Evolutionary conservation across 2,113 vertebrate species (phyloP).

Genomic region (Oreotrochilus melanogaster): DNA sequence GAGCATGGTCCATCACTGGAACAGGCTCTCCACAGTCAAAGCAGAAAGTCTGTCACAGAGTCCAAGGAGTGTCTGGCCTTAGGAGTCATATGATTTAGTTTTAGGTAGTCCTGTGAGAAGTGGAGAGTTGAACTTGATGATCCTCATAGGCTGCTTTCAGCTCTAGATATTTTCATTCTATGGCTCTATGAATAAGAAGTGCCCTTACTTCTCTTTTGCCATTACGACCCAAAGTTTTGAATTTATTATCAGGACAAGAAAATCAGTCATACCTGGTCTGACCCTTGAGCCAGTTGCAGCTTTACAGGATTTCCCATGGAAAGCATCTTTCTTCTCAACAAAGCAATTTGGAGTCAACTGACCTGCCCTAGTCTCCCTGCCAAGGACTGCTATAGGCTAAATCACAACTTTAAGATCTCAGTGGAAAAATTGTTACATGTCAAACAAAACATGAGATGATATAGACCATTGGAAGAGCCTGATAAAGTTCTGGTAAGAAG

Average conservation of each 20-base stretch:
- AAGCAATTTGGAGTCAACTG: neutral
- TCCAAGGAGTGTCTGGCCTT: neutral
- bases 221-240: neutral
- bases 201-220: neutral
- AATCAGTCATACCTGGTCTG: neutral
- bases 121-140: neutral
- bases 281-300: neutral
- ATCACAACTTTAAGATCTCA: neutral
- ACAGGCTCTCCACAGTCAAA: neutral
- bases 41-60: neutral
- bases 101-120: rapidly evolving
- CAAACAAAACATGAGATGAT: neutral
- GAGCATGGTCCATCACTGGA: neutral
- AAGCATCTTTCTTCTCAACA: neutral
- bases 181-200: neutral
- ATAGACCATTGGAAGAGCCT: neutral
- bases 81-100: neutral
- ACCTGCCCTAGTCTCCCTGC: neutral
- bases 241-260: neutral
- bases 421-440: neutral
- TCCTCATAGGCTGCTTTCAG: neutral
- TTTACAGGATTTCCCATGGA: neutral
- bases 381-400: neutral
- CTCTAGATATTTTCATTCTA: neutral
- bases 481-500: neutral